phyloP scores from a whole-genome alignment of 2,113 vertebrate genomes.

The Etheostoma spectabile region DNA sequence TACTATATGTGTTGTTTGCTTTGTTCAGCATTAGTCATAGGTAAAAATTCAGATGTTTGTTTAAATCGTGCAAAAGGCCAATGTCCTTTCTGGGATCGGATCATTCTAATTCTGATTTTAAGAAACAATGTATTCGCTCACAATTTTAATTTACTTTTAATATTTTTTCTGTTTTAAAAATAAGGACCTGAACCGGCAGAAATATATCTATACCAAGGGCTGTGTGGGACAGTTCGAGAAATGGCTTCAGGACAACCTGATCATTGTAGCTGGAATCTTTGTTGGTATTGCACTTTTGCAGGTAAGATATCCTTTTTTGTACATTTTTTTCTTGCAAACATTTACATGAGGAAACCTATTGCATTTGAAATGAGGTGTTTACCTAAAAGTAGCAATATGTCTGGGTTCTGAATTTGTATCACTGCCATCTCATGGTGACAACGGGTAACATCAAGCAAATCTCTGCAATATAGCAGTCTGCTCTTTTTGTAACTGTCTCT shows the following conservation, averaged over 20 bases:
- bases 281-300: slow-evolving; percentile 92
- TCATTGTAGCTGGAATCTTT: slow-evolving; percentile 90
- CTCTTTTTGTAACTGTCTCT: not conserved
- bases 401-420: slow-evolving; percentile 36
- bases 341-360: not conserved
- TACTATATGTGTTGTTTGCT: slow-evolving; percentile 20
- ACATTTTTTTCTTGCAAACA: not conserved
- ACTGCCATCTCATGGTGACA: slow-evolving; percentile 75
- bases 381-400: not conserved
- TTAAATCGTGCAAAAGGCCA: slow-evolving; percentile 10
- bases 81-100: not conserved
- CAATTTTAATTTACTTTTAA: not conserved
- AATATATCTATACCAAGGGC: slow-evolving; percentile 91
- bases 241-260: slow-evolving; percentile 93
- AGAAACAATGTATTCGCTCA: not conserved
- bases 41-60: slow-evolving; percentile 26
- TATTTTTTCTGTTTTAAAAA: slow-evolving; percentile 4
- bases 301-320: slow-evolving; percentile 73
- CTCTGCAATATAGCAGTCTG: not conserved
- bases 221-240: slow-evolving; percentile 95
- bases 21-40: slow-evolving; percentile 53
- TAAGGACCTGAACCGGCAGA: slow-evolving; percentile 89
- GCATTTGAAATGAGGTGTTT: not conserved
- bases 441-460: not conserved
- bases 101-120: not conserved